These are phyloP conservation scores for Sceloporus tristichus DNA, from an alignment of 2,113 vertebrate species.

Conservation along the genomic window DNA sequence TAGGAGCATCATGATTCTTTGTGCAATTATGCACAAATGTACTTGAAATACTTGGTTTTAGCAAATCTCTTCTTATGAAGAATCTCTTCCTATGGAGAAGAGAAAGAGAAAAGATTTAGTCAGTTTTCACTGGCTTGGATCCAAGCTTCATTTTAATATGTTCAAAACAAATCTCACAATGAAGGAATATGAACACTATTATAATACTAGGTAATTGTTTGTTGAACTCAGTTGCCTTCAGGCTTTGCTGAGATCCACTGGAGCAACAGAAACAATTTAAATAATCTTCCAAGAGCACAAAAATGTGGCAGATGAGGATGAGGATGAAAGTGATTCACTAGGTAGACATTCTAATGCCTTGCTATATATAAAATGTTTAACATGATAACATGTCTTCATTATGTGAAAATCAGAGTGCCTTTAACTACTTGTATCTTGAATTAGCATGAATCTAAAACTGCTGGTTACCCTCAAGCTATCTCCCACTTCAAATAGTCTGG, in stretches of 20 bases:
- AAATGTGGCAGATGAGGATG: background rate
- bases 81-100: background rate
- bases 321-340: background rate
- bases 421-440: no score
- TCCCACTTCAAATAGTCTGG: no score
- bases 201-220: background rate
- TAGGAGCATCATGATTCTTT: background rate
- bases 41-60: background rate
- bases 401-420: constrained; percentile 34
- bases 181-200: background rate
- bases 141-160: background rate
- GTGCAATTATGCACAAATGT: background rate
- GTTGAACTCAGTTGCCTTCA: background rate
- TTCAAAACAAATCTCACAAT: background rate
- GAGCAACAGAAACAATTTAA: background rate
- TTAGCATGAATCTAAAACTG: no score
- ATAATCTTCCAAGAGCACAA: no score
- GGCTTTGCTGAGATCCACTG: background rate
- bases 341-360: background rate
- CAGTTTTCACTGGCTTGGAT: background rate
- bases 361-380: background rate
- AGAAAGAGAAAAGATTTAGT: background rate
- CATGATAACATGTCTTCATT: background rate
- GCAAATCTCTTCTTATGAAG: no score
- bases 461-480: no score